Evolutionary conservation across 2,113 vertebrate species (phyloP), one percentile per base, ranked within the genome.

Genomic region (Ailuropoda melanoleuca): DNA sequence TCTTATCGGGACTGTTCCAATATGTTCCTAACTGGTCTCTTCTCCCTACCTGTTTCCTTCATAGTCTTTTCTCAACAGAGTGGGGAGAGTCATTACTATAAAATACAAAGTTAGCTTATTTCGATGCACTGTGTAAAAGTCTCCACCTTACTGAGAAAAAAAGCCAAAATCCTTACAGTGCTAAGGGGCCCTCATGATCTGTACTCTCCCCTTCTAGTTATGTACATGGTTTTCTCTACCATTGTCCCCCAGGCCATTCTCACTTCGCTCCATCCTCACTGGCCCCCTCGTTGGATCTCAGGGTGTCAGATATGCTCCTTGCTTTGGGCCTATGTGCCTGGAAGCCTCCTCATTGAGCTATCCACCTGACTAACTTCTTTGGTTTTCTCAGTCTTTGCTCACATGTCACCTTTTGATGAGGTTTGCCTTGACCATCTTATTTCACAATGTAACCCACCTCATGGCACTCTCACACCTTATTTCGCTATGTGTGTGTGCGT

Each of bases 221-320:
- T 46, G 24, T 26, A 31, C 4, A 17, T 4, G 2, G 11, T 72
- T 74, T 66, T 26, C 74, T 95, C 48, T 19, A 34, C 78, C 56
- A 0, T 55, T 75, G 29, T 37, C 12, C 1, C 29, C 17, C 8
- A 0, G 7, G 0, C 9, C 0, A 21, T 11, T 34, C 31, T 48
- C 5, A 29, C 3, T 29, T 64, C 55, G 4, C 31, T 8, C 14
- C 6, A n/a, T 24, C 4, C 19, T 89, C 50, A 12, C 1, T 4
- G 21, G 10, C 5, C 2, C 26, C 26, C 17, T 58, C n/a, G 3
- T 17, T 53, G 62, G 43, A 4, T 60, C 60, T 90, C 39, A 31
- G 8, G 3, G 12, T 70, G 62, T 58, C 72, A 77, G 43, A 43
- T 18, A 26, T 23, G 17, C 17, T 64, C 13, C n/a, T 50, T 11